Conservation (phyloP, 2,888 invertebrate genomes). For the Cephus pulcher region DNA sequence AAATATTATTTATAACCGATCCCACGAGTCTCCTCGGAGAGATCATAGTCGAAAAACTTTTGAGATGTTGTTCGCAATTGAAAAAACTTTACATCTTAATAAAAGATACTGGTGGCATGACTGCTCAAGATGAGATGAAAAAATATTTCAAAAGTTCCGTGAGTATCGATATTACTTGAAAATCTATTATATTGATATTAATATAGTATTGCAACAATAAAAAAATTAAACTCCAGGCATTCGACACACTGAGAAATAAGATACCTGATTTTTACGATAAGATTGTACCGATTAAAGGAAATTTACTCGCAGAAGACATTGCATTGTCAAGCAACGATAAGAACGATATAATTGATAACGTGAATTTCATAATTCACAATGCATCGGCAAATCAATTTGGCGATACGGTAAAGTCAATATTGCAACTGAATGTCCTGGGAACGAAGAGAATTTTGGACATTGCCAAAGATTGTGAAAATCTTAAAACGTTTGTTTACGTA, state of each 20-base stretch:
- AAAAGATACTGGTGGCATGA: constrained; percentile 15
- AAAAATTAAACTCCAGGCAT: constrained; percentile 16
- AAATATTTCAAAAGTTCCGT: constrained; percentile 20
- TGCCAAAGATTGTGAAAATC: constrained; percentile 18
- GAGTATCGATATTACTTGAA: not conserved
- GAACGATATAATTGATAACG: constrained; percentile 14
- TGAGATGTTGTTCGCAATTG: constrained; percentile 20
- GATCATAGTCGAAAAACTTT: not conserved
- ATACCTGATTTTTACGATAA: constrained; percentile 15
- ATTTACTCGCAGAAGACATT: constrained; percentile 13
- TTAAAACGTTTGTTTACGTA: constrained; percentile 24
- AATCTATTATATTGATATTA: not conserved
- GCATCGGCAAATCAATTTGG: constrained; percentile 25
- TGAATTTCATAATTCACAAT: constrained; percentile 22
- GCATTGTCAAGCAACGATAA: constrained; percentile 16
- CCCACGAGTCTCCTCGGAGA: not conserved
- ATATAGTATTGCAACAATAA: not conserved
- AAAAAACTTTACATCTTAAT: constrained; percentile 23
- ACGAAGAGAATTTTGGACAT: constrained; percentile 17
- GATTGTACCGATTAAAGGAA: constrained; percentile 17
- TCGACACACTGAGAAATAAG: constrained; percentile 11
- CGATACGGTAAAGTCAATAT: constrained; percentile 3
- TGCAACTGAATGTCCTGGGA: constrained; percentile 23
- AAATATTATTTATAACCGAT: not conserved
- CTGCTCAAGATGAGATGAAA: constrained; percentile 21